Conservation (phyloP, 1,140 invertebrate species). For the Streblospio benedicti region DNA sequence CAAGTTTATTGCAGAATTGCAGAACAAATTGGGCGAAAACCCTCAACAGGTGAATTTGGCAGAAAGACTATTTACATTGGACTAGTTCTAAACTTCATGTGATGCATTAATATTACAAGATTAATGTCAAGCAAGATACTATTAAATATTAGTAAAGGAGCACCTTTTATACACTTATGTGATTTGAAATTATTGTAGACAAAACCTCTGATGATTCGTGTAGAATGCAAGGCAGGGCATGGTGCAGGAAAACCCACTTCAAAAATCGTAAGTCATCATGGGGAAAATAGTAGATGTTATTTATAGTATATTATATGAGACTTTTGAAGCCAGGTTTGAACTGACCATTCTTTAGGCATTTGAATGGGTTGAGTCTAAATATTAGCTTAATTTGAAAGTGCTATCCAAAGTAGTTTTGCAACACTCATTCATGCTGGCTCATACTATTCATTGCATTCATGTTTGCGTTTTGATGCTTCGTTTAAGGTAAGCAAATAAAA, state of each 20-base stretch:
- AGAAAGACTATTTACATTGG: neutral
- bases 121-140: neutral
- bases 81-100: neutral
- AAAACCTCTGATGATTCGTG: slow-evolving; percentile 79
- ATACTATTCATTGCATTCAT: no score
- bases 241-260: slow-evolving; percentile 90
- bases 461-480: no score
- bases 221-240: slow-evolving; percentile 94
- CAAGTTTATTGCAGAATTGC: slow-evolving; percentile 87
- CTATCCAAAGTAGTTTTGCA: neutral
- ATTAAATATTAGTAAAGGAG: neutral
- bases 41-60: slow-evolving; percentile 48
- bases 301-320: no score
- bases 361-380: neutral
- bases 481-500: no score
- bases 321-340: neutral
- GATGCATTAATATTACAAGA: neutral
- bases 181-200: slow-evolving; percentile 47
- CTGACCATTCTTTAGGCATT: neutral
- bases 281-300: no score
- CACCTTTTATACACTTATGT: neutral
- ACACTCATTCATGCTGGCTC: neutral
- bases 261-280: slow-evolving; percentile 62
- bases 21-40: slow-evolving; percentile 60
- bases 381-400: neutral